Evolutionary conservation across 2,797 vertebrate species (phyloP).

Genomic region (Sebastes matsubarae): DNA sequence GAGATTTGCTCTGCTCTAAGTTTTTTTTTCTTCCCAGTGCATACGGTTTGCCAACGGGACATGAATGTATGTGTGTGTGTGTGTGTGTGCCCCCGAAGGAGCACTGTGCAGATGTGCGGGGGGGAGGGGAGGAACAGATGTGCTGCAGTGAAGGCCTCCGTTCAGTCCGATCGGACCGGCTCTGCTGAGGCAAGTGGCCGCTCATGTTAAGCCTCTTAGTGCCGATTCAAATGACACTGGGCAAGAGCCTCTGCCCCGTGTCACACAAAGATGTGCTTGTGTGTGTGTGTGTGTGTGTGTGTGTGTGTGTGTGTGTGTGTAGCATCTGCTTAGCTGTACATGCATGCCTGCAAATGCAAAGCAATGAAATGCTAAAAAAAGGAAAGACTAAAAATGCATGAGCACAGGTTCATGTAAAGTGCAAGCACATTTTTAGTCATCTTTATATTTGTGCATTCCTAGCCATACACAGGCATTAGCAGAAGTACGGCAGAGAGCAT

Average conservation of each 20-base stretch:
- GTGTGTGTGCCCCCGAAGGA: slow-evolving; percentile 9
- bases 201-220: slow-evolving; percentile 78
- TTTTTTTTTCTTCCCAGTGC: not conserved
- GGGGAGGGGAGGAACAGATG: slow-evolving; percentile 58
- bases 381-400: not conserved
- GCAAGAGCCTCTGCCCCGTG: slow-evolving; percentile 37
- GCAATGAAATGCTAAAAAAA: not conserved
- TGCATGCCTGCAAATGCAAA: not conserved
- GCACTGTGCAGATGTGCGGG: slow-evolving; percentile 38
- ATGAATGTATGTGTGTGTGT: not conserved
- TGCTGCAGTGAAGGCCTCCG: slow-evolving; percentile 19
- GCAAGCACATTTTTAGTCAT: not conserved
- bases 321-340: slow-evolving; percentile 13
- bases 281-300: not conserved
- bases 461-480: not conserved
- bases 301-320: not conserved
- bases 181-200: slow-evolving; percentile 69
- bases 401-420: not conserved
- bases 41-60: not conserved
- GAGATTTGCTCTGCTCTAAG: not conserved
- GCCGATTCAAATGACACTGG: slow-evolving; percentile 61
- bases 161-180: slow-evolving; percentile 33
- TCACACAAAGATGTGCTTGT: slow-evolving; percentile 9
- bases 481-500: not conserved
- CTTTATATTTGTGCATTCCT: not conserved